A percentile compares a stretch with the other conserved stretches of the same genome.
Conservation (phyloP, 2,797 vertebrate genomes). For the Agapornis canus region DNA sequence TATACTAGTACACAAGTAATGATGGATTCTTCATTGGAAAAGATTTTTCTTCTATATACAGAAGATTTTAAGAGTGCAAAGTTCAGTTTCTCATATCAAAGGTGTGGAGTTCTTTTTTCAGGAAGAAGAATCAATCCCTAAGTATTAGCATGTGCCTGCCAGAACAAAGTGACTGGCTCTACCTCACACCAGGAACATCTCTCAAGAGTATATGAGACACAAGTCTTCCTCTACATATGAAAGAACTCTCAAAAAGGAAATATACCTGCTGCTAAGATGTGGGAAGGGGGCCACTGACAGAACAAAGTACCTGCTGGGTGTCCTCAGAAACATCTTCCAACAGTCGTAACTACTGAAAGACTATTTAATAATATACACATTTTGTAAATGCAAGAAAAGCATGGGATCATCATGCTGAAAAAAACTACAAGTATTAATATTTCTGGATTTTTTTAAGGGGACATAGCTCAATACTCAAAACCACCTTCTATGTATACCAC, state of each 20-base stretch:
- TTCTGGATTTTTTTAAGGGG: not conserved
- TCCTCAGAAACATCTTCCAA: not conserved
- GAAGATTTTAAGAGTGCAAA: not conserved
- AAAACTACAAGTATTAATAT: not conserved
- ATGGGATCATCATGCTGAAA: not conserved
- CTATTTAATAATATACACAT: not conserved
- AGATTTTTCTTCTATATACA: rapidly evolving
- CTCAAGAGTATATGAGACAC: not conserved
- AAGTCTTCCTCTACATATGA: not conserved
- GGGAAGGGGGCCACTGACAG: not conserved
- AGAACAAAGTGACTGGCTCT: not conserved
- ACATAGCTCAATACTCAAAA: not conserved
- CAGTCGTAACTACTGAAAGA: not conserved
- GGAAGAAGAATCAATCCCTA: not conserved
- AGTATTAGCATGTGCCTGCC: not conserved
- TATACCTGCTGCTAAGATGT: not conserved
- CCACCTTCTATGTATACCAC: not conserved
- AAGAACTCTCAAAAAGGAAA: not conserved
- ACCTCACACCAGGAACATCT: not conserved
- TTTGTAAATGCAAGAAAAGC: not conserved
- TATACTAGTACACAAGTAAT: not conserved
- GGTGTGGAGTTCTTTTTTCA: not conserved
- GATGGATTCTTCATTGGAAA: not conserved
- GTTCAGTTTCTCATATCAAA: not conserved
- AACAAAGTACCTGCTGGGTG: not conserved